Conservation (phyloP, 1,140 invertebrate species). For the Panulirus ornatus region DNA sequence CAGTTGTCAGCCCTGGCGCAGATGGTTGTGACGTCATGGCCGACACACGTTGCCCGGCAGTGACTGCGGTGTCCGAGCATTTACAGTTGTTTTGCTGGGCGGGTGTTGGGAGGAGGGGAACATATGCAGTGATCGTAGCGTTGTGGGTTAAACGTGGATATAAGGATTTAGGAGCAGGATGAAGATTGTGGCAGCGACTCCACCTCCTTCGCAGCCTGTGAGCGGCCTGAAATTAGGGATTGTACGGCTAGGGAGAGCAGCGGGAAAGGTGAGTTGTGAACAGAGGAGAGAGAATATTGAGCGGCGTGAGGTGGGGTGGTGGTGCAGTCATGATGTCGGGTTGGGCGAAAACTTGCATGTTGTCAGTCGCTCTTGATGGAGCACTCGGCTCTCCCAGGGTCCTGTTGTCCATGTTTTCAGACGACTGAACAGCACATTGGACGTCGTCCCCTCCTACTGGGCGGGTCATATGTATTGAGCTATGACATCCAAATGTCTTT, state of each 20-base stretch:
- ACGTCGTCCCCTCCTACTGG: no score
- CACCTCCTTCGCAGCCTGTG: conserved; percentile 63
- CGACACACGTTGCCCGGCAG: conserved; percentile 41
- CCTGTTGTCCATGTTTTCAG: no score
- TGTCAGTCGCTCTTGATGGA: not conserved
- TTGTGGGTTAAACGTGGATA: conserved; percentile 48
- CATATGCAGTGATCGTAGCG: not conserved
- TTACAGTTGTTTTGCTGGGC: conserved; percentile 64
- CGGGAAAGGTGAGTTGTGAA: conserved; percentile 57
- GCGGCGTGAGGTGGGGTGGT: conserved; percentile 48
- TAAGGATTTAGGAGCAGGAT: conserved; percentile 47
- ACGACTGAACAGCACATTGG: no score
- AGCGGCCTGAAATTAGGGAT: conserved; percentile 59
- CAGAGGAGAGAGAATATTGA: conserved; percentile 42
- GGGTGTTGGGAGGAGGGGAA: conserved; percentile 58
- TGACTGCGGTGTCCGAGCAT: conserved; percentile 3
- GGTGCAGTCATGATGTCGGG: conserved; percentile 24
- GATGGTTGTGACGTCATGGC: conserved; percentile 63
- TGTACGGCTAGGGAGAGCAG: conserved; percentile 60
- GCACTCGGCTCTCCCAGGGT: not conserved
- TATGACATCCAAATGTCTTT: no score
- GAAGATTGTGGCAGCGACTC: conserved; percentile 68
- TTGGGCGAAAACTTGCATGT: conserved; percentile 5
- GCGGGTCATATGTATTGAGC: no score
- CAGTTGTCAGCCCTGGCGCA: conserved; percentile 58